Conservation (phyloP, 2,797 vertebrate species). For the Aphelocoma californica region DNA sequence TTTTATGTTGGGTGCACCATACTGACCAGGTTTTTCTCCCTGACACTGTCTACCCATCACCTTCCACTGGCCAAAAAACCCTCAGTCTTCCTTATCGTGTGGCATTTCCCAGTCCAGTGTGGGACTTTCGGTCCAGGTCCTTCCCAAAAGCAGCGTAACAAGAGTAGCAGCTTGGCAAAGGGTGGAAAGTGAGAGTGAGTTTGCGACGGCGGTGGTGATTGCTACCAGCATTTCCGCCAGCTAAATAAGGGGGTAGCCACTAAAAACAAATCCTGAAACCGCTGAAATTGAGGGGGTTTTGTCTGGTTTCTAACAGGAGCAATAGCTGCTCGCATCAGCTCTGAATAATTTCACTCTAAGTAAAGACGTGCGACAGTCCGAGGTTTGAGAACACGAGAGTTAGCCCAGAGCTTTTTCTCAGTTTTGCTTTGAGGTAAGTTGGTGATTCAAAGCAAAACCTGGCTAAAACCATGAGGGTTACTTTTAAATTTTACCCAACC, state of each 20-base stretch:
- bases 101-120: not conserved
- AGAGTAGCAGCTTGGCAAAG: not conserved
- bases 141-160: fast-evolving
- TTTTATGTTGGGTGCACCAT: not conserved
- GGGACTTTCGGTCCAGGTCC: not conserved
- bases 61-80: not conserved
- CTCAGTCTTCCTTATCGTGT: fast-evolving
- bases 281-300: not conserved
- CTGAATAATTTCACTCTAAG: not conserved
- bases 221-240: not conserved
- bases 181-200: not conserved
- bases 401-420: constrained; percentile 24
- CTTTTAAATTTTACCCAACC: not conserved
- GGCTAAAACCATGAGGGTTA: constrained; percentile 26
- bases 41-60: fast-evolving
- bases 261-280: not conserved
- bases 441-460: constrained; percentile 11
- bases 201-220: not conserved
- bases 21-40: not conserved
- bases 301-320: not conserved
- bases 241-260: not conserved
- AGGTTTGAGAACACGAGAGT: not conserved
- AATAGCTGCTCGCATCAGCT: not conserved
- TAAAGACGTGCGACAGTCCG: not conserved
- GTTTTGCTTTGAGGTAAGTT: constrained; percentile 45